Evolutionary conservation across 1,140 invertebrate species (phyloP).

Genomic region (Heliconius melpomene): DNA sequence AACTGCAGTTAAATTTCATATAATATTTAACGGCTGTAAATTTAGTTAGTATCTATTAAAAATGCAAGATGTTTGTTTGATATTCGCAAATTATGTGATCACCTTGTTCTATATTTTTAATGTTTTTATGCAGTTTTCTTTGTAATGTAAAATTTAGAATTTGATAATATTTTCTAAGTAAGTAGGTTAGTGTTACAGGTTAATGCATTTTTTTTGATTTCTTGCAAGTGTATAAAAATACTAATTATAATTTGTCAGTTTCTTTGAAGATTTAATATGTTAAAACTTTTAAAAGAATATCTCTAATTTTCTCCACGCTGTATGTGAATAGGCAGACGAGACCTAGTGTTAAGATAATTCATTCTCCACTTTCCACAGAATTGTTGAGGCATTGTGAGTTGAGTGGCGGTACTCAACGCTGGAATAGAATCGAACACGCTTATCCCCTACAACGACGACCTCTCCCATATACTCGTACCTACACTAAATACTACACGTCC

Average conservation of each 20-base stretch:
- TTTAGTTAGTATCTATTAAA: conserved; percentile 28
- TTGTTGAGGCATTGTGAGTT: too few relatives aligned
- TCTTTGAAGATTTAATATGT: conserved; percentile 21
- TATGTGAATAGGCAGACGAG: too few relatives aligned
- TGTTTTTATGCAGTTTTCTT: conserved; percentile 16
- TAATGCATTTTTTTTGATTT: conserved; percentile 4
- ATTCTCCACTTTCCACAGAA: too few relatives aligned
- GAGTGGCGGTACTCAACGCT: too few relatives aligned
- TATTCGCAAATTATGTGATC: conserved; percentile 6
- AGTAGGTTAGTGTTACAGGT: conserved; percentile 13
- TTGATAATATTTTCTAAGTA: neutral
- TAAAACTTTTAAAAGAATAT: neutral
- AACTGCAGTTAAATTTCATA: conserved; percentile 26
- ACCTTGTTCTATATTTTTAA: conserved; percentile 26
- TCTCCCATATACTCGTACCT: neutral
- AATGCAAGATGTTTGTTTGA: conserved; percentile 16
- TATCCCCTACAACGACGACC: too few relatives aligned
- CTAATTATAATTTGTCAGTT: neutral
- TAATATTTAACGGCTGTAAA: conserved; percentile 19
- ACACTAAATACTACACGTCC: neutral
- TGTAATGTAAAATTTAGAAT: neutral
- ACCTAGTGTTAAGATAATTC: too few relatives aligned
- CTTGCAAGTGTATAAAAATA: neutral
- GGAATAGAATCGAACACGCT: too few relatives aligned
- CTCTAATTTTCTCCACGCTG: too few relatives aligned